These are phyloP conservation scores for Drosophila ananassae DNA, from an alignment of 1,140 invertebrate species.

Conservation along the genomic window DNA sequence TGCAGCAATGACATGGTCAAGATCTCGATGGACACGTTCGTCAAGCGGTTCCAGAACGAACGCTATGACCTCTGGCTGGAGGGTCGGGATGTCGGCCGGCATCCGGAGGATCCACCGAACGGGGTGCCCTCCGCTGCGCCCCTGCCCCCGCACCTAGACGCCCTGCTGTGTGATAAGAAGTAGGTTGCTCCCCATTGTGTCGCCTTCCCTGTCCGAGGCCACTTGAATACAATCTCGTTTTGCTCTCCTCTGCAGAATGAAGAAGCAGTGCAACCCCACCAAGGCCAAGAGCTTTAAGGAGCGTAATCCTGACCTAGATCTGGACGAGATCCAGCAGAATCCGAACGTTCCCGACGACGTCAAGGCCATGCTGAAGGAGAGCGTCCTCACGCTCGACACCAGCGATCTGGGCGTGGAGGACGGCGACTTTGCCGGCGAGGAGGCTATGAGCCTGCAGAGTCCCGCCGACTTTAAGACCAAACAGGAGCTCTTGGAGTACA, in stretches of 20 bases:
- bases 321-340: conserved; percentile 83
- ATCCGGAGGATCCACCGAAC: conserved; percentile 93
- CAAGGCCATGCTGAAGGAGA: conserved; percentile 81
- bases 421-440: conserved; percentile 50
- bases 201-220: too few relatives aligned
- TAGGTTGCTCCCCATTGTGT: conserved; percentile 42
- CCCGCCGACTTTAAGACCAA: conserved; percentile 78
- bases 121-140: conserved; percentile 54
- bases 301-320: conserved; percentile 83
- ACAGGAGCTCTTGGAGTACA: conserved; percentile 78
- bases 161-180: conserved; percentile 80
- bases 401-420: conserved; percentile 41
- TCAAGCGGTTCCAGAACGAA: conserved; percentile 96
- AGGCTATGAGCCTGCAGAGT: conserved; percentile 66
- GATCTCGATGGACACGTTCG: conserved; percentile 99
- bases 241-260: conserved; percentile 65
- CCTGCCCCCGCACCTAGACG: conserved; percentile 74
- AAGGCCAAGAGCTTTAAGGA: conserved; percentile 83
- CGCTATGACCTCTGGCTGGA: conserved; percentile 87
- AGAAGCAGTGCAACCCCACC: conserved; percentile 83
- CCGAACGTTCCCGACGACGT: conserved; percentile 83
- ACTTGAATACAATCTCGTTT: not conserved
- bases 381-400: conserved; percentile 65
- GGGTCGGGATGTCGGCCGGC: conserved; percentile 94
- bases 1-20: conserved; percentile 97